Evolutionary conservation across 2,797 vertebrate genomes (phyloP).

Genomic region (Hirundo rustica): DNA sequence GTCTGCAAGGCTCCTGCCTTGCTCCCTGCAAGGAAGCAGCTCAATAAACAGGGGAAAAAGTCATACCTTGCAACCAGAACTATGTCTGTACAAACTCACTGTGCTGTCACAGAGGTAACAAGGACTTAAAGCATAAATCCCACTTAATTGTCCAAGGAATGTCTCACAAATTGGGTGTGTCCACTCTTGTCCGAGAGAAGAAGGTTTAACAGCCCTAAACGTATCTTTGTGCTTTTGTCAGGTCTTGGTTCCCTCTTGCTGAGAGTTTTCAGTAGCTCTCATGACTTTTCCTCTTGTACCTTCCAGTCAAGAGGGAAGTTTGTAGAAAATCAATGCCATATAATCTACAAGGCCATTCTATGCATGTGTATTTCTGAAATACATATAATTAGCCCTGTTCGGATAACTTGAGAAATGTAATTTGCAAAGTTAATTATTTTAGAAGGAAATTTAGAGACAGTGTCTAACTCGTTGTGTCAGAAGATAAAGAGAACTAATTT

Average conservation of each 20-base stretch:
- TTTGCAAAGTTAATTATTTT: not conserved
- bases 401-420: not conserved
- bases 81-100: not conserved
- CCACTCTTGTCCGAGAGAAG: not conserved
- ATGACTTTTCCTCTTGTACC: not conserved
- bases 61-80: not conserved
- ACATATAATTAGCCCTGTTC: not conserved
- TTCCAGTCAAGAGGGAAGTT: not conserved
- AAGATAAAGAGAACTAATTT: not conserved
- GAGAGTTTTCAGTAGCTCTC: not conserved
- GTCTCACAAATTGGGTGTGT: rapidly evolving
- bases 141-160: not conserved
- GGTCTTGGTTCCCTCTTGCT: not conserved
- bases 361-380: not conserved
- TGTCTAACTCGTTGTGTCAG: not conserved
- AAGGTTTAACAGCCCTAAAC: not conserved
- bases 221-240: not conserved
- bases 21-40: not conserved
- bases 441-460: not conserved
- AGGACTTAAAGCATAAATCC: not conserved
- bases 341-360: not conserved
- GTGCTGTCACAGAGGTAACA: not conserved
- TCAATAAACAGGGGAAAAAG: not conserved
- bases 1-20: not conserved
- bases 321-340: not conserved